phyloP scores from a whole-genome alignment of 2,797 vertebrate species.

The Sphenodon punctatus region DNA sequence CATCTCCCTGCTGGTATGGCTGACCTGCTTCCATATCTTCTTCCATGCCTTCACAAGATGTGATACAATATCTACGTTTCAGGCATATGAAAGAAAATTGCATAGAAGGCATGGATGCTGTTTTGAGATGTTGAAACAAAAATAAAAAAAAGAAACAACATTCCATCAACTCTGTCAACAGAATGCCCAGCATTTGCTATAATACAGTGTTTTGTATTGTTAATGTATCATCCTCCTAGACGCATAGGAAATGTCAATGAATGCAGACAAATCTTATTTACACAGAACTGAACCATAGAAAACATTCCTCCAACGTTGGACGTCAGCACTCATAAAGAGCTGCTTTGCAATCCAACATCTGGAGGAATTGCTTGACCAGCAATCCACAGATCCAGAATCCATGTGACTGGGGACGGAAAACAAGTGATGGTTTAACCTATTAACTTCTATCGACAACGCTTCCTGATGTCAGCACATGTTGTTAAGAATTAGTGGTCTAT shows the following conservation, averaged over 20 bases:
- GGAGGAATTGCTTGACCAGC: no score
- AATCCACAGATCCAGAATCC: no score
- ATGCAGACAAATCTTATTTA: neutral
- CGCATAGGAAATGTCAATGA: neutral
- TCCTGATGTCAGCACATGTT: no score
- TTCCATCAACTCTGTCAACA: neutral
- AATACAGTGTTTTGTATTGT: neutral
- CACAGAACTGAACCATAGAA: neutral
- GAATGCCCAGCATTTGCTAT: neutral
- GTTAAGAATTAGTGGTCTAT: no score
- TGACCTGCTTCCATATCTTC: no score
- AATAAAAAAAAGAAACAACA: neutral
- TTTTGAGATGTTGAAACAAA: neutral
- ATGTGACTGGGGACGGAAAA: no score
- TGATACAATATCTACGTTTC: no score
- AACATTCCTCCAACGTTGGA: neutral
- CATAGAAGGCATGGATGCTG: neutral
- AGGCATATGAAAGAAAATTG: neutral
- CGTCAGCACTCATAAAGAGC: neutral
- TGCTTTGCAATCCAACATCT: neutral
- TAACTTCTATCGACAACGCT: no score
- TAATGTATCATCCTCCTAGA: neutral
- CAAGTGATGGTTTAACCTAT: no score
- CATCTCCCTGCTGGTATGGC: no score
- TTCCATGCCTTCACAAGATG: no score